These are phyloP conservation scores for Gymnarchus niloticus DNA, from an alignment of 2,113 vertebrate species.

Conservation along the genomic window DNA sequence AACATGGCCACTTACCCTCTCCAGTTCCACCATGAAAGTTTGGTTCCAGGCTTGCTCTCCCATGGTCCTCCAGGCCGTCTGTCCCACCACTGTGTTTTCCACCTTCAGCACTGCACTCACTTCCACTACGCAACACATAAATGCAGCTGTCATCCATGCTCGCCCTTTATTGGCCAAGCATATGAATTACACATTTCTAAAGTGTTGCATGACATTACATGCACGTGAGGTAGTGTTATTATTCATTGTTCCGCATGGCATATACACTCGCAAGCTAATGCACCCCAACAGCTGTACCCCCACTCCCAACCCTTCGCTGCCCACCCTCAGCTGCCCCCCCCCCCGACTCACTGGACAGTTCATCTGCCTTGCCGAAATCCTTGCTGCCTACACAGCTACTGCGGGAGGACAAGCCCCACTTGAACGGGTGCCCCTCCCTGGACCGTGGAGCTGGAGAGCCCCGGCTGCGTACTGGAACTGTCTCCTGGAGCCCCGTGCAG, in stretches of 20 bases:
- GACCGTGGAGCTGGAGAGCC: slow-evolving; percentile 53
- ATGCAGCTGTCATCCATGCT: neutral
- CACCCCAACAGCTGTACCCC: no score
- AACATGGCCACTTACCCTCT: slow-evolving; percentile 63
- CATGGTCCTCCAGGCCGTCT: slow-evolving; percentile 74
- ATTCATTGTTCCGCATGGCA: no score
- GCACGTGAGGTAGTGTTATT: no score
- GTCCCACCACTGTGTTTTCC: slow-evolving; percentile 77
- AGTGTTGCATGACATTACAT: no score
- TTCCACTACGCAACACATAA: slow-evolving; percentile 60
- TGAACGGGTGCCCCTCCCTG: slow-evolving; percentile 72
- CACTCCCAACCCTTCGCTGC: no score
- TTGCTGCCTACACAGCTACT: slow-evolving; percentile 78
- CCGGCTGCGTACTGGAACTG: slow-evolving; percentile 68
- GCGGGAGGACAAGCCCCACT: slow-evolving; percentile 74
- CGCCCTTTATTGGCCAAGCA: neutral
- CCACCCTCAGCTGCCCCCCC: no score
- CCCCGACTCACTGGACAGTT: slow-evolving; percentile 57
- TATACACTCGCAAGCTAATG: no score
- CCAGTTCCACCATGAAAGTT: slow-evolving; percentile 79
- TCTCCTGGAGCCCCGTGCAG: slow-evolving; percentile 71
- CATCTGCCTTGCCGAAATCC: slow-evolving; percentile 69
- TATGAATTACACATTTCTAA: neutral
- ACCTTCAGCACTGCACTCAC: slow-evolving; percentile 79
- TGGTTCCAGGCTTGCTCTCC: slow-evolving; percentile 79